phyloP scores from a whole-genome alignment of 1,140 invertebrate species.

The Drosophila biarmipes region DNA sequence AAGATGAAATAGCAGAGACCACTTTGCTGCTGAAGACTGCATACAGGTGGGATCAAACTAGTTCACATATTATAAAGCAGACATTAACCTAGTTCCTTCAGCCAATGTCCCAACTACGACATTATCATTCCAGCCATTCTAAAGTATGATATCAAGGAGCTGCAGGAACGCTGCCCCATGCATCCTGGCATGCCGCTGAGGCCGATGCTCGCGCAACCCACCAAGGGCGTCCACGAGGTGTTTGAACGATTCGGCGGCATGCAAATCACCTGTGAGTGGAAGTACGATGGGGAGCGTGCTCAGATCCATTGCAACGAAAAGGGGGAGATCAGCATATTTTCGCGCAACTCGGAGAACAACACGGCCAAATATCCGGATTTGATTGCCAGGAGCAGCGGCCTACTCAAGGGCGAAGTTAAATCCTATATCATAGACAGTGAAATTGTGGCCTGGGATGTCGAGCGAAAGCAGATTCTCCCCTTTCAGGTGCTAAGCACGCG shows the following conservation, averaged over 20 bases:
- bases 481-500: slow-evolving; percentile 98
- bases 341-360: slow-evolving; percentile 99
- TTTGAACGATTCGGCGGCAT: slow-evolving; percentile 95
- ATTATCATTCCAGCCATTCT: slow-evolving; percentile 93
- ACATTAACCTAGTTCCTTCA: slow-evolving; percentile 63
- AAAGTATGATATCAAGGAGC: slow-evolving; percentile 90
- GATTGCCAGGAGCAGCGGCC: slow-evolving; percentile 89
- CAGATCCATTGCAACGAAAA: slow-evolving; percentile 93
- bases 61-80: neutral
- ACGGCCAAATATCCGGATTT: slow-evolving; percentile 99
- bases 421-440: slow-evolving; percentile 98
- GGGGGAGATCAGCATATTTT: slow-evolving; percentile 93
- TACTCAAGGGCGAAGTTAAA: slow-evolving; percentile 87
- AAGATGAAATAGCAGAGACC: slow-evolving; percentile 91
- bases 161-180: slow-evolving; percentile 94
- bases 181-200: slow-evolving; percentile 97
- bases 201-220: slow-evolving; percentile 99
- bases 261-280: slow-evolving; percentile 99
- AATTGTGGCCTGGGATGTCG: slow-evolving; percentile 97
- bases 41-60: slow-evolving; percentile 90
- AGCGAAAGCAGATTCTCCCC: slow-evolving; percentile 96
- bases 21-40: slow-evolving; percentile 95
- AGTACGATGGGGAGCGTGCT: slow-evolving; percentile 99
- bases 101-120: slow-evolving; percentile 98
- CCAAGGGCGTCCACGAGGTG: slow-evolving; percentile 96